These are phyloP conservation scores for Falco berigora DNA, from an alignment of 2,797 vertebrate genomes.

Conservation along the genomic window DNA sequence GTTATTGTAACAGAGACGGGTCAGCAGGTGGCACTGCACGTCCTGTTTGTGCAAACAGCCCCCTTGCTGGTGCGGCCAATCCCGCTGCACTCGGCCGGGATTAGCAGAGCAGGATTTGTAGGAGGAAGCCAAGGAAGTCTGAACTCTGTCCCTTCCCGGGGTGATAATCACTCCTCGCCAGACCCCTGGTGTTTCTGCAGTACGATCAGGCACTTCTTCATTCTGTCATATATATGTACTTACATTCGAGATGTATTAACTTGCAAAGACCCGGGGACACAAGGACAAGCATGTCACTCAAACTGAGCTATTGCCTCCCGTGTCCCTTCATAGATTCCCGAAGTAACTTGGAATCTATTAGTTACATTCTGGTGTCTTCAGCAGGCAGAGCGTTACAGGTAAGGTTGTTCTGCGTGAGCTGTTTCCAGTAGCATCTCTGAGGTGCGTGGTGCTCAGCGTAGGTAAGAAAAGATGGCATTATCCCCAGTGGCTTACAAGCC, in stretches of 20 bases:
- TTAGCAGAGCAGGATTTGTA: background rate
- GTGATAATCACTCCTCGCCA: background rate
- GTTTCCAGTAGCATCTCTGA: background rate
- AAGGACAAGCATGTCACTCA: background rate
- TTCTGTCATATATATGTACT: background rate
- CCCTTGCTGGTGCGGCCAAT: background rate
- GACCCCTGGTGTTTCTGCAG: background rate
- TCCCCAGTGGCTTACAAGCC: fast-evolving
- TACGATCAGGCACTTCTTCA: background rate
- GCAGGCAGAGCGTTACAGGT: background rate
- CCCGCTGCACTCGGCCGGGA: background rate
- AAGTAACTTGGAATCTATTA: background rate
- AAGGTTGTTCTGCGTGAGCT: background rate
- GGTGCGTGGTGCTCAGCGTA: fast-evolving
- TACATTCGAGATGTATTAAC: background rate
- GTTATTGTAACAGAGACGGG: background rate
- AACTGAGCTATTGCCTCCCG: background rate
- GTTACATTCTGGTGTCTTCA: background rate
- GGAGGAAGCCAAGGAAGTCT: background rate
- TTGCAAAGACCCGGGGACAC: background rate
- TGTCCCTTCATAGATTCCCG: background rate
- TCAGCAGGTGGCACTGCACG: background rate
- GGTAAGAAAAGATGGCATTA: background rate
- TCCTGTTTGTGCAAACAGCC: background rate
- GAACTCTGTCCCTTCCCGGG: background rate